phyloP scores from a whole-genome alignment of 2,113 vertebrate species.

The Caretta caretta region DNA sequence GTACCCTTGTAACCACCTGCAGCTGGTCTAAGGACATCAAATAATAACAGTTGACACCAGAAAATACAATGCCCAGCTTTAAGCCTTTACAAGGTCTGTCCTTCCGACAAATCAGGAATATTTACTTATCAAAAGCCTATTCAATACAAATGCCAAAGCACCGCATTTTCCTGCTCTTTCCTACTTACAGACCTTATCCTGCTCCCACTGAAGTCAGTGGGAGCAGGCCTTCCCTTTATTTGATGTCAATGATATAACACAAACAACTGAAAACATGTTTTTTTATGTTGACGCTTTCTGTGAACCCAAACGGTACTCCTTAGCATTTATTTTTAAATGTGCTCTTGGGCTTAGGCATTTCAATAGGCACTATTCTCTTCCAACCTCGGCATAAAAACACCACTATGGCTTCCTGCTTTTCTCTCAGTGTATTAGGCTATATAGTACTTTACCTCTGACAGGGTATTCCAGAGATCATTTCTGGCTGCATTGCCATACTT shows the following conservation, averaged over 20 bases:
- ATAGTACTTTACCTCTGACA: conserved; percentile 89
- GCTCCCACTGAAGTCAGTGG: not conserved
- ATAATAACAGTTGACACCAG: not conserved
- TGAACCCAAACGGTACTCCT: conserved; percentile 8
- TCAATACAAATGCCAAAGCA: not conserved
- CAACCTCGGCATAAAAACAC: not conserved
- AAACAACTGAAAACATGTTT: not conserved
- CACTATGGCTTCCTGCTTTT: not conserved
- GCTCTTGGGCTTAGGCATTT: not conserved
- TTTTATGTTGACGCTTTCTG: not conserved
- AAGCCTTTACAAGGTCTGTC: conserved; percentile 6
- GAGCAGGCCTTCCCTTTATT: not conserved
- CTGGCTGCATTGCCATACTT: conserved; percentile 95
- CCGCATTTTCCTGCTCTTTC: not conserved
- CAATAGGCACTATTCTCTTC: not conserved
- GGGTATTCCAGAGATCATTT: conserved; percentile 93
- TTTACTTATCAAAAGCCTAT: not conserved
- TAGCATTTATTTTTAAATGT: conserved; percentile 23
- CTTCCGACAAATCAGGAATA: conserved; percentile 16
- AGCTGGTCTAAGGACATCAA: conserved; percentile 4
- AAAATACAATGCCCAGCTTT: not conserved
- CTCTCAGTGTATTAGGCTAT: not conserved
- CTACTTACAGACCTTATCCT: not conserved
- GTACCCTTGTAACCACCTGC: not conserved
- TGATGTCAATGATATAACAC: not conserved